Conservation (phyloP, 2,113 vertebrate species). For the Neolamprologus sp. region DNA sequence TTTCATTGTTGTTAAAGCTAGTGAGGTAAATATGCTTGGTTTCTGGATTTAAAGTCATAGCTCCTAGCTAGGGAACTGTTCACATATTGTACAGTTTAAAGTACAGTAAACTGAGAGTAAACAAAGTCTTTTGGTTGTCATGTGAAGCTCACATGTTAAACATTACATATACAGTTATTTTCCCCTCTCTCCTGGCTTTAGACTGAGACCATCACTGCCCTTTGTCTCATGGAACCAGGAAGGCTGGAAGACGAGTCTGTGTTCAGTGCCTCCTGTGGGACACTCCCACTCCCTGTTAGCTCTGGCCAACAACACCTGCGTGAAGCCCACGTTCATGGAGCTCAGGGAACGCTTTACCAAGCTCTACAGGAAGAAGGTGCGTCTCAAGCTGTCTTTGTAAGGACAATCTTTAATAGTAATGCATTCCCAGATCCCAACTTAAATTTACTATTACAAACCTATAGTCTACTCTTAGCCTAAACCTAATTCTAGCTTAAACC, state of each 20-base stretch:
- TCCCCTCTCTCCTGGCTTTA: slow-evolving; percentile 19
- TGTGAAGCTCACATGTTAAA: background rate
- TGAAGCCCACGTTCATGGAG: slow-evolving; percentile 84
- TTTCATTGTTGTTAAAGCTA: background rate
- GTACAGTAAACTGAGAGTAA: background rate
- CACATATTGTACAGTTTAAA: background rate
- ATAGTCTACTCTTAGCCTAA: background rate
- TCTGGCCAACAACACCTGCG: slow-evolving; percentile 90
- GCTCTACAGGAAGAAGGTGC: slow-evolving; percentile 92
- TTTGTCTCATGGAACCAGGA: slow-evolving; percentile 97
- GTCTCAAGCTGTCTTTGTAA: background rate
- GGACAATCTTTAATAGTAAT: background rate
- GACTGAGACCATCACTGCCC: slow-evolving; percentile 82
- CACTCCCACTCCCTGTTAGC: slow-evolving; percentile 87
- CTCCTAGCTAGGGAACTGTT: background rate
- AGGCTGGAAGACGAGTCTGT: slow-evolving; percentile 94
- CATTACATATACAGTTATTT: background rate
- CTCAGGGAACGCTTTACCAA: slow-evolving; percentile 81
- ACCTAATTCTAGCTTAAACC: background rate
- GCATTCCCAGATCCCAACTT: background rate
- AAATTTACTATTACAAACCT: background rate
- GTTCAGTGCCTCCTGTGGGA: slow-evolving; percentile 89
- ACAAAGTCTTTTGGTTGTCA: background rate
- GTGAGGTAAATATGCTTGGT: background rate
- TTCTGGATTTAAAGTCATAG: background rate